Base-by-base conservation (phyloP, 2,888 invertebrate genomes). In the Rotaria magnacalcarata region DNA sequence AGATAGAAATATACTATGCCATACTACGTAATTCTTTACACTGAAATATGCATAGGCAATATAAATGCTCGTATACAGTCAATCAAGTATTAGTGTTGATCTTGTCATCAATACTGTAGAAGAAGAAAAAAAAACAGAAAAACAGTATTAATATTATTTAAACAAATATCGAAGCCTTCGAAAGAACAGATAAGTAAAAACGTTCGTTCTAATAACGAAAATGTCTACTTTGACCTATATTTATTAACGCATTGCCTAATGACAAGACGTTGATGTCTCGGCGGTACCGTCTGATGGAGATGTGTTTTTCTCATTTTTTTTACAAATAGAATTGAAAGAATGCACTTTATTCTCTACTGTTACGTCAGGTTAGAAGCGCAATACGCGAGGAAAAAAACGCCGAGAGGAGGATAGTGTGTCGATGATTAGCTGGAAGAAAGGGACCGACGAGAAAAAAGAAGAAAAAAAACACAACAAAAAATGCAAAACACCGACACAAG, bases 81-180 rank as follows among this genome's bases (percentile, higher is more conserved):
- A 67, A 34, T 67, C 16, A 34, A 67, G 5, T 67, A 67, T 24
- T 67, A 4, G 14, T 67, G 67, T 67, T 67, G 67, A 67, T 67
- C 34, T 67, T 67, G 67, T 34, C 34, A 67, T 67, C 67, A 34
- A 41, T 67, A 19, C 1, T 34, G 14, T 3, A 7, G 4, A 34
- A 67, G 34, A 19, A 67, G 34, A 60, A 67, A 67, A 67, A 60
- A 67, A 67, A 67, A 67, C 67, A 67, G 24, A 34, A 67, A 67
- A 67, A 67, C 67, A 67, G 14, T 34, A 34, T 67, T 67, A 14
- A 27, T 67, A 27, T 4, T 24, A 4, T 27, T 67, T 34, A 27
- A 34, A 67, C 27, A 34, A n/a, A 60, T n/a, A 67, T 41, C 67
- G 27, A 67, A 34, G 19, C 7, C 67, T 67, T 16, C 19, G 34